These are phyloP conservation scores for Zaprionus bogoriensis DNA, from an alignment of 2,888 invertebrate genomes.

Conservation along the genomic window DNA sequence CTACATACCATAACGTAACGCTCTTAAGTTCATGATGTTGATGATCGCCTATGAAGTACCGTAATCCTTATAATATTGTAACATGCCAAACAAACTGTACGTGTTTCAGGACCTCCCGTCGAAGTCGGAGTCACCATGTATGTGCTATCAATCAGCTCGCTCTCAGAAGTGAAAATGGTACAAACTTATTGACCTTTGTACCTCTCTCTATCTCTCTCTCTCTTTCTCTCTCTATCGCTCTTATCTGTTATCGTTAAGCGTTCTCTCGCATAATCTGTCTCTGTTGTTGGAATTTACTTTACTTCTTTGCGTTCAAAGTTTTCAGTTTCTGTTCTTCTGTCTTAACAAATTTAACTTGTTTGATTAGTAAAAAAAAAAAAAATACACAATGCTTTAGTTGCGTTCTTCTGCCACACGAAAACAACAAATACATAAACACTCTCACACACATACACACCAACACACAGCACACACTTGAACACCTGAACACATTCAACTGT, in stretches of 20 bases:
- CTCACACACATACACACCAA: neutral
- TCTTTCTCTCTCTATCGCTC: slow-evolving; percentile 17
- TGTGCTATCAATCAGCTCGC: slow-evolving; percentile 98
- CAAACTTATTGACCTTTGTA: slow-evolving; percentile 81
- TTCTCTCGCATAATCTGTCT: slow-evolving; percentile 53
- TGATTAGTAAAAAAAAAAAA: too few relatives aligned
- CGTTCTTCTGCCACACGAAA: slow-evolving; percentile 16
- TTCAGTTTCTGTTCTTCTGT: slow-evolving; percentile 2
- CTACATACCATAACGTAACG: neutral
- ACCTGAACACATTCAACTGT: slow-evolving; percentile 24
- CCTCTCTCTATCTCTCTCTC: slow-evolving; percentile 46
- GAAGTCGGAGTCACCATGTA: slow-evolving; percentile 99
- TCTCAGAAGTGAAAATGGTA: slow-evolving; percentile 99
- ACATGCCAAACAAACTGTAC: slow-evolving; percentile 64
- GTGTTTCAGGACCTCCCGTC: slow-evolving; percentile 95
- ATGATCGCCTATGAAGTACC: slow-evolving; percentile 14
- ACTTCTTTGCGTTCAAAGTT: slow-evolving; percentile 2
- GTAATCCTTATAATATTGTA: slow-evolving; percentile 24
- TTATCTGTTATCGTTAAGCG: slow-evolving; percentile 62
- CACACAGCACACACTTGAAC: slow-evolving; percentile 7
- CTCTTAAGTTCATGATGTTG: slow-evolving; percentile 10
- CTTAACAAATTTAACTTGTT: slow-evolving; percentile 20
- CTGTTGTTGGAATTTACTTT: slow-evolving; percentile 52
- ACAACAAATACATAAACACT: slow-evolving; percentile 4
- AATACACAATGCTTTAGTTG: slow-evolving; percentile 52